Percentiles rank a stretch among this genome's conserved stretches.
Conservation (phyloP, 1,140 invertebrate genomes). For the Colletes latitarsis region DNA sequence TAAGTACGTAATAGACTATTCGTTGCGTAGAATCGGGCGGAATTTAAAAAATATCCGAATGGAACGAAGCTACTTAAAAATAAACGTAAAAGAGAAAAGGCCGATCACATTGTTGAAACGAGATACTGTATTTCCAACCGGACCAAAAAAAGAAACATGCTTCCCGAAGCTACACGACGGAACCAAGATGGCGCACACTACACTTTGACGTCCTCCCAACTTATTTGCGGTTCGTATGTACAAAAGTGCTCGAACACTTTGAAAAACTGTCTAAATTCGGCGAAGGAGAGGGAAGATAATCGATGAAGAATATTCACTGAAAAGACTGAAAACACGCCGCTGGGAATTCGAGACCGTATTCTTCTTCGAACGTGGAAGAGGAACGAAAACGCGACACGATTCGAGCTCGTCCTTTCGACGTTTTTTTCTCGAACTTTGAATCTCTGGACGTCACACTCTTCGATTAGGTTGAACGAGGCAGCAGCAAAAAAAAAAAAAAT, state of each 20-base stretch:
- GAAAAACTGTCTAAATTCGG: too few species aligned
- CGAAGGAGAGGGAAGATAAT: too few species aligned
- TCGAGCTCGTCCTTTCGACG: neutral
- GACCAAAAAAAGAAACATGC: constrained; percentile 33
- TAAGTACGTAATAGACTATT: neutral
- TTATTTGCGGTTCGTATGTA: neutral
- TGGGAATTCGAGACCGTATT: neutral
- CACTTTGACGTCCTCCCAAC: constrained; percentile 3
- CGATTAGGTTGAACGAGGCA: neutral
- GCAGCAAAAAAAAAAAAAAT: neutral
- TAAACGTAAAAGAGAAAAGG: neutral
- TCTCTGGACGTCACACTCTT: constrained; percentile 10
- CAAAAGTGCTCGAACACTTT: neutral
- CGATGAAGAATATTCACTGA: neutral
- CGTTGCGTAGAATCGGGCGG: too few species aligned
- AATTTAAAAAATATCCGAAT: neutral
- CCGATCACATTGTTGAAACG: constrained; percentile 22
- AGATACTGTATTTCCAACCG: constrained; percentile 20
- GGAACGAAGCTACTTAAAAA: neutral
- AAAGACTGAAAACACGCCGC: neutral
- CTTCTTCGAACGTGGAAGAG: neutral
- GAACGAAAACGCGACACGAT: neutral
- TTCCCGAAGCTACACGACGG: constrained; percentile 6
- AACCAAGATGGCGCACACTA: constrained; percentile 29
- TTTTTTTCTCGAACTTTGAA: neutral